These are phyloP conservation scores for Perca schrenkii DNA, from an alignment of 2,113 vertebrate genomes.

Conservation along the genomic window DNA sequence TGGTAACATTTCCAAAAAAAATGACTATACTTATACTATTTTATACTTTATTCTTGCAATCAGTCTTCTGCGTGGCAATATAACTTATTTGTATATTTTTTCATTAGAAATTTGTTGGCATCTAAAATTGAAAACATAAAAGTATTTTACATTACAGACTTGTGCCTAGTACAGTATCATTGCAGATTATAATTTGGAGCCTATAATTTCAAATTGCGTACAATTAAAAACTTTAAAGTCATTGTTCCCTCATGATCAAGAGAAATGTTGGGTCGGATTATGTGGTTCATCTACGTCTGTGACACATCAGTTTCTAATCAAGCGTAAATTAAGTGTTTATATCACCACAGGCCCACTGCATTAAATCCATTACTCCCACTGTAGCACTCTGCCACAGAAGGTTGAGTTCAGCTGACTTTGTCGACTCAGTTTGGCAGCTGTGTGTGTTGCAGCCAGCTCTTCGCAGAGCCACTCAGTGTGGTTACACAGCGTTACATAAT, in stretches of 20 bases:
- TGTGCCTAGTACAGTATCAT: neutral
- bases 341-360: neutral
- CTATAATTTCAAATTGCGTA: neutral
- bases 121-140: neutral
- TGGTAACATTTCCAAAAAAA: neutral
- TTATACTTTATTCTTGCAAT: no score
- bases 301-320: constrained; percentile 1
- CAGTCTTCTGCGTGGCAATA: no score
- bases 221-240: neutral
- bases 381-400: constrained; percentile 22
- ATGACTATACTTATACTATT: no score
- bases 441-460: constrained; percentile 40
- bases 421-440: constrained; percentile 39
- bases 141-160: neutral
- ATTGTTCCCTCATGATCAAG: neutral
- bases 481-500: constrained; percentile 72
- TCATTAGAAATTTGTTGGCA: neutral
- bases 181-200: neutral
- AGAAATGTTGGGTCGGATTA: neutral
- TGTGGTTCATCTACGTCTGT: neutral
- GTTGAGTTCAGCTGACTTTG: constrained; percentile 44
- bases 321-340: neutral
- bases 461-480: constrained; percentile 24
- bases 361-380: constrained; percentile 11
- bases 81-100: no score